These are phyloP conservation scores for Pelochelys cantorii DNA, from an alignment of 2,797 vertebrate genomes.

Conservation along the genomic window DNA sequence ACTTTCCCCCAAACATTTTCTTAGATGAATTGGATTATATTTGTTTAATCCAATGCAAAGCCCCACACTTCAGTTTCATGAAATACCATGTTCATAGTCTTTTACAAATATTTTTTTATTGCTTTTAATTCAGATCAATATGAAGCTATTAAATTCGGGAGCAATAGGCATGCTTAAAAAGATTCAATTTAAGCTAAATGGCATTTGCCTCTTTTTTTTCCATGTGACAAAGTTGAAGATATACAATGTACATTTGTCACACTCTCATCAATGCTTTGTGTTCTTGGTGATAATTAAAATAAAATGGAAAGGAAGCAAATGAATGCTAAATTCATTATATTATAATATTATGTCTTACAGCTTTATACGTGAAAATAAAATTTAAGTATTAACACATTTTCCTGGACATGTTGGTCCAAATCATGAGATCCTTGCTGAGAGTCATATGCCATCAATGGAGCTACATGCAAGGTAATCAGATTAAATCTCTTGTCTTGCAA, in stretches of 20 bases:
- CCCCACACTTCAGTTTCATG: conserved; percentile 18
- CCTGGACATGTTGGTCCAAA: neutral
- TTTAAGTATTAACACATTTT: neutral
- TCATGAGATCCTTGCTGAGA: neutral
- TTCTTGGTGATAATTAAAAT: conserved; percentile 18
- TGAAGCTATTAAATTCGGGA: neutral
- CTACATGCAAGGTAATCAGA: neutral
- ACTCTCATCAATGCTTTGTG: neutral
- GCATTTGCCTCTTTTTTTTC: conserved; percentile 11
- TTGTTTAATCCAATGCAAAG: neutral
- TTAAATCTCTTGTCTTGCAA: neutral
- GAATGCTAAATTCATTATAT: neutral
- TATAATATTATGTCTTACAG: neutral
- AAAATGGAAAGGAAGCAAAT: neutral
- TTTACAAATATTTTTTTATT: neutral
- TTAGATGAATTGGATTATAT: neutral
- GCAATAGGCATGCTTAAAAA: conserved; percentile 20
- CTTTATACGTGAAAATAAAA: neutral
- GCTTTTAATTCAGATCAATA: conserved; percentile 36
- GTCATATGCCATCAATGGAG: neutral
- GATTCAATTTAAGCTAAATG: conserved; percentile 19
- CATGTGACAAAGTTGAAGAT: conserved; percentile 13
- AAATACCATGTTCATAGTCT: neutral
- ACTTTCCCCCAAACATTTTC: neutral
- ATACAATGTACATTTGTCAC: neutral